phyloP scores from a whole-genome alignment of 2,113 vertebrate species.

The Mesocricetus auratus region DNA sequence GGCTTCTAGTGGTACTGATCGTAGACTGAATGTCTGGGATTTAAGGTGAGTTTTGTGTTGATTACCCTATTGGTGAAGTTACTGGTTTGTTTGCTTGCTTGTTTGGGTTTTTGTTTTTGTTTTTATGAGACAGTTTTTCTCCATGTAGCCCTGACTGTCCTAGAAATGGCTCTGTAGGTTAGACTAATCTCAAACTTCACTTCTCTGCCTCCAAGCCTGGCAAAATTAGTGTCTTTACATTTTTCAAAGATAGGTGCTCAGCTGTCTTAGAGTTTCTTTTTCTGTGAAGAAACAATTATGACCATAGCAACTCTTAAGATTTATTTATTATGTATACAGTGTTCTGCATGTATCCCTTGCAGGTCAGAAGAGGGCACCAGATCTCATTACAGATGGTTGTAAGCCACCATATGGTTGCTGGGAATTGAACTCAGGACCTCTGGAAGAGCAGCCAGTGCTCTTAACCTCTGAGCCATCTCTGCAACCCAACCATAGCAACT shows the following conservation, averaged over 20 bases:
- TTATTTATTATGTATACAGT: too few species aligned
- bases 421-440: too few species aligned
- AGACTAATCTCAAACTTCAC: not conserved
- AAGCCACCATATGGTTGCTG: too few species aligned
- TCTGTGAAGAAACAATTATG: not conserved
- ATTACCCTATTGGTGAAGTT: not conserved
- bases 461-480: too few species aligned
- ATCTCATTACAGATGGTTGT: too few species aligned
- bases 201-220: not conserved
- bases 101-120: not conserved
- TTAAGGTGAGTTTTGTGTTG: constrained; percentile 89
- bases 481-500: too few species aligned
- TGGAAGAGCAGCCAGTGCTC: too few species aligned
- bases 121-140: not conserved
- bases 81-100: not conserved
- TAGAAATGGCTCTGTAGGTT: not conserved
- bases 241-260: constrained; percentile 80
- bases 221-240: constrained; percentile 15
- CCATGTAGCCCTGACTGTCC: not conserved
- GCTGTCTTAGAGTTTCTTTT: not conserved
- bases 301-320: too few species aligned
- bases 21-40: constrained; percentile 98
- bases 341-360: too few species aligned
- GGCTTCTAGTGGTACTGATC: constrained; percentile 98
- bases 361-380: too few species aligned